These are phyloP conservation scores for Pemphigus obesinymphae DNA, from an alignment of 1,140 invertebrate species.

Conservation along the genomic window DNA sequence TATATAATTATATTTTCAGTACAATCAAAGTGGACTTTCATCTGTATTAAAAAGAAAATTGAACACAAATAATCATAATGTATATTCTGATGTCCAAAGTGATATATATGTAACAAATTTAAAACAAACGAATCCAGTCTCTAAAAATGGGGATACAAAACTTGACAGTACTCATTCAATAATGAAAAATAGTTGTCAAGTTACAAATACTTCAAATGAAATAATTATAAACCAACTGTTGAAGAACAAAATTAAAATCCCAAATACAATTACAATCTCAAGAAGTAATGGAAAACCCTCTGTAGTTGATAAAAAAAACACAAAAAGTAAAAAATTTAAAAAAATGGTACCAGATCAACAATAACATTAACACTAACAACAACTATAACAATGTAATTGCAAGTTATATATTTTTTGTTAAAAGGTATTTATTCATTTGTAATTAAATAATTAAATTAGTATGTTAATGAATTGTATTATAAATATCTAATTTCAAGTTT, in stretches of 20 bases:
- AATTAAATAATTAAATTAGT: no score
- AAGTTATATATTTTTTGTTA: no score
- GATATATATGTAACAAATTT: neutral
- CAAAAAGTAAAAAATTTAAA: neutral
- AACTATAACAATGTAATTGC: neutral
- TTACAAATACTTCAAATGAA: neutral
- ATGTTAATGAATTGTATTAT: no score
- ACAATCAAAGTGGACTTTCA: neutral
- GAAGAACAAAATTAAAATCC: neutral
- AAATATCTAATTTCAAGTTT: no score
- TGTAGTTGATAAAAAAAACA: neutral
- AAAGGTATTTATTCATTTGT: no score
- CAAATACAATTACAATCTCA: neutral
- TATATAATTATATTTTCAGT: neutral
- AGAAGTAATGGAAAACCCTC: neutral
- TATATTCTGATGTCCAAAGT: no score
- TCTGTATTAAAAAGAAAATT: conserved; percentile 6
- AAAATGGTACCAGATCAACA: neutral
- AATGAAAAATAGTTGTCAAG: neutral
- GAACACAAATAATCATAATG: neutral
- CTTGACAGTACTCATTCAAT: neutral
- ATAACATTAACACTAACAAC: neutral
- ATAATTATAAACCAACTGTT: neutral
- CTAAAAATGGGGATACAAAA: neutral
- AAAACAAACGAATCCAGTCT: neutral